Evolutionary conservation across 2,113 vertebrate genomes (phyloP).

Genomic region (Pteruthius melanotis): DNA sequence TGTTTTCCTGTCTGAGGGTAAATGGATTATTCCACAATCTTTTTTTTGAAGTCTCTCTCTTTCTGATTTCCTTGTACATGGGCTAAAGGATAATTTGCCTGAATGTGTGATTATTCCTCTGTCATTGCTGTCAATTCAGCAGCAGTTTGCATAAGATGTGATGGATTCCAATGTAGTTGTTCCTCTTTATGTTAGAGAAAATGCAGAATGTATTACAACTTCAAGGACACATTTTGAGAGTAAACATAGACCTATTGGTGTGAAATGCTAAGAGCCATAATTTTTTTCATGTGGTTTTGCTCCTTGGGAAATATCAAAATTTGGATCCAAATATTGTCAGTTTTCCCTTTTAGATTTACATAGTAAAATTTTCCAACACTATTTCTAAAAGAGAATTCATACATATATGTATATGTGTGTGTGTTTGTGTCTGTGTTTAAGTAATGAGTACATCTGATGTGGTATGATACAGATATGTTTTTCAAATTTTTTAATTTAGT

Average conservation of each 20-base stretch:
- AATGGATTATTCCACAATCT: not conserved
- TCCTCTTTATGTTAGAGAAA: not conserved
- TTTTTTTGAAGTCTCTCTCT: not conserved
- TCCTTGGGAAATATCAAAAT: not conserved
- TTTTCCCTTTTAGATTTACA: not conserved
- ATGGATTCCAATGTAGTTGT: not conserved
- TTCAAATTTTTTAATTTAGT: not conserved
- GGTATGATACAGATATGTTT: not conserved
- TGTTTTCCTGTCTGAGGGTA: not conserved
- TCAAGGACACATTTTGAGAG: not conserved
- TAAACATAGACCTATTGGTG: not conserved
- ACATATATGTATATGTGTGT: rapidly evolving
- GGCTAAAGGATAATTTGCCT: not conserved
- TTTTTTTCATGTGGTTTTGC: not conserved
- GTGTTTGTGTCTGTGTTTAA: not conserved
- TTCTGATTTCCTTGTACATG: not conserved
- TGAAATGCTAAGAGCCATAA: not conserved
- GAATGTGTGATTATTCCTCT: not conserved
- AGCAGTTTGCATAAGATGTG: not conserved
- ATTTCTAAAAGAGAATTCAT: not conserved
- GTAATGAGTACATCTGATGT: not conserved
- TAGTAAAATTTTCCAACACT: not conserved
- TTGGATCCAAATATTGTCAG: not conserved
- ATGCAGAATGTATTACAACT: not conserved
- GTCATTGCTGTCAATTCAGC: not conserved